phyloP scores from a whole-genome alignment of 2,113 vertebrate species.

The Phodopus roborovskii region DNA sequence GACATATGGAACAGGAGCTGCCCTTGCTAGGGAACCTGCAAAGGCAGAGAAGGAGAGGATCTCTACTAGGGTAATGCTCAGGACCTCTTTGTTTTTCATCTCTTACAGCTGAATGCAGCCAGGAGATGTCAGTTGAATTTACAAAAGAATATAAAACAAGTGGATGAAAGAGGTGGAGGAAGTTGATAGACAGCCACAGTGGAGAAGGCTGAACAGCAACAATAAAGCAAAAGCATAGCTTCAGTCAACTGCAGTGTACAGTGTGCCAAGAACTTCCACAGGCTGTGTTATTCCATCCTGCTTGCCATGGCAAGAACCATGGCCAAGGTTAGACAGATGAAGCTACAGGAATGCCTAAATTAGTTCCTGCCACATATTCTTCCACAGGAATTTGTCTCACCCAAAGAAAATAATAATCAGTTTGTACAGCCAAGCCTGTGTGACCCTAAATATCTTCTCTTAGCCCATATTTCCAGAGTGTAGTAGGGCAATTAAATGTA shows the following conservation, averaged over 20 bases:
- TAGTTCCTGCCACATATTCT: neutral
- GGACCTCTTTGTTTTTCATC: neutral
- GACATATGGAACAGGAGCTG: neutral
- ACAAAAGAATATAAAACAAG: neutral
- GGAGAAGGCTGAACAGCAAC: too few species aligned
- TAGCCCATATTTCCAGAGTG: neutral
- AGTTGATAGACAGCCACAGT: neutral
- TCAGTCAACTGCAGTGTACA: accelerated
- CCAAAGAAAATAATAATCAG: neutral
- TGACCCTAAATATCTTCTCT: neutral
- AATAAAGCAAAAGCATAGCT: neutral
- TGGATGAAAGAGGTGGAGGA: neutral
- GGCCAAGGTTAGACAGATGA: neutral
- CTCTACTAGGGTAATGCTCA: neutral
- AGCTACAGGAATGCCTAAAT: neutral
- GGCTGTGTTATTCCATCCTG: neutral
- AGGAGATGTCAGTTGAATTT: neutral
- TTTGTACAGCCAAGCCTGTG: neutral
- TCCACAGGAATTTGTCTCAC: neutral
- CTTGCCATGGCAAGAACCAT: neutral
- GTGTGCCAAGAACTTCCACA: too few species aligned
- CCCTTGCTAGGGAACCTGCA: neutral
- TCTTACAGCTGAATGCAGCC: neutral
- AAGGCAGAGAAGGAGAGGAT: neutral
- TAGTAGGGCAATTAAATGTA: neutral